Base-by-base conservation (phyloP, 2,888 invertebrate genomes). In the Prenolepis imparis region DNA sequence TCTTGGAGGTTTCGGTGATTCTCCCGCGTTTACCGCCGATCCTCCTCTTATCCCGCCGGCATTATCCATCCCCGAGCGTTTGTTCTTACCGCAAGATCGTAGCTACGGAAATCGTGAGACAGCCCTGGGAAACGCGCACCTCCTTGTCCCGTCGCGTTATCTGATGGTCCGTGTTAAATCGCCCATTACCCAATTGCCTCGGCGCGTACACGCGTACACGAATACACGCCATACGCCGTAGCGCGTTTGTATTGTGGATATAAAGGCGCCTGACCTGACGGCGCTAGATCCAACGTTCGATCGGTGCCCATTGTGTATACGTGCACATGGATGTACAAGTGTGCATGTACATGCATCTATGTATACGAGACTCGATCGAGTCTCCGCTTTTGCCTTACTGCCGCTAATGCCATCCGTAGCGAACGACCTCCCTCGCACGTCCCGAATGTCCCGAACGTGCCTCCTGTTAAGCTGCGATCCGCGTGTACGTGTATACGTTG, bases 111-210 rank as follows among this genome's bases (percentile, higher is more conserved):
- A 85, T 88, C 84, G 86, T 63, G n/a, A 74, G 61, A 75, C 44
- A 28, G 28, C 28, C 86, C 82, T 8, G 15, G 18, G 32, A 41
- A 57, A 41, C 55, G 28, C 59, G 59, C 88, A 67, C 80, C 84
- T 86, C 84, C 88, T 85, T 86, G 88, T 88, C 87, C 88, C 88
- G 84, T 88, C 84, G 85, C 87, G 85, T 88, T 90, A 91, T 92
- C 92, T 87, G 91, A 92, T 92, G 91, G 91, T 84, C 89, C 92
- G 92, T 92, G 92, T 91, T 92, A 91, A 92, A 92, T 92, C 91
- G 92, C 86, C 92, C 91, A 92, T 92, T 92, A 91, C 90, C 90
- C 91, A 91, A 92, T 91, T 91, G 91, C 87, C 87, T 72, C 78
- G 85, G 39, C 52, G 70, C 24, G 32, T 78, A 61, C 32, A 78